Base-by-base conservation (phyloP, 2,797 vertebrate genomes). In the Tokudaia muenninki region DNA sequence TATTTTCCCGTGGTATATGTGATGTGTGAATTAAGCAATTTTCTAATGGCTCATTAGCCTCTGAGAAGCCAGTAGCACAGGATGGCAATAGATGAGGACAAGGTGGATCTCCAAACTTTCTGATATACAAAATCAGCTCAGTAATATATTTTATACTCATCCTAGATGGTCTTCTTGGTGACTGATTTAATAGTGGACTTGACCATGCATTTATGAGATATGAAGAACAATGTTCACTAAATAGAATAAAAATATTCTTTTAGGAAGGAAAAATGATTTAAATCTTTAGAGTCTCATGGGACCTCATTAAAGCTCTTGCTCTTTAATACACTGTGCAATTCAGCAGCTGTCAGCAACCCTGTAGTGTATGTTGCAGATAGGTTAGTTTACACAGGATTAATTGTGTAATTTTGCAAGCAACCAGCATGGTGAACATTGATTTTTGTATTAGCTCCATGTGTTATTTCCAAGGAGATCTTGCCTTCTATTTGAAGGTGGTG, bases 311-410 rank as follows among this genome's bases (percentile, higher is more conserved):
- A 98, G 92, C 74, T 9, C 96, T 97, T 63, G 90, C 94, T 96
- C 81, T 97, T 96, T 98, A 97, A 98, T 97, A 94, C 75, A 90
- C 87, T 44, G 81, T 95, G 59, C 78, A 80, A 97, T 96, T 98
- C 96, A 97, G 92, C 97, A 96, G 96, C 97, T 94, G 96, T 96
- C 98, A 88, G 96, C 98, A 97, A 93, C 96, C 97, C 98, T 96
- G 95, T 98, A 93, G 96, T 97, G 97, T 87, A 86, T 59, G 86
- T 97, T 96, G 94, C 98, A 98, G 97, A 98, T 97, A 98, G 97
- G 97, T 98, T 97, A 94, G 98, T 98, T 98, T 98, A 98, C 98
- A 96, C 96, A 98, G 98, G 98, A 98, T 98, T 98, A 98, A 98
- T 98, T 98, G 98, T 98, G 97, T 98, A 94, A 98, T 98, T 98